Base-by-base conservation (phyloP, 1,140 invertebrate genomes). In the Leucophenga varia region DNA sequence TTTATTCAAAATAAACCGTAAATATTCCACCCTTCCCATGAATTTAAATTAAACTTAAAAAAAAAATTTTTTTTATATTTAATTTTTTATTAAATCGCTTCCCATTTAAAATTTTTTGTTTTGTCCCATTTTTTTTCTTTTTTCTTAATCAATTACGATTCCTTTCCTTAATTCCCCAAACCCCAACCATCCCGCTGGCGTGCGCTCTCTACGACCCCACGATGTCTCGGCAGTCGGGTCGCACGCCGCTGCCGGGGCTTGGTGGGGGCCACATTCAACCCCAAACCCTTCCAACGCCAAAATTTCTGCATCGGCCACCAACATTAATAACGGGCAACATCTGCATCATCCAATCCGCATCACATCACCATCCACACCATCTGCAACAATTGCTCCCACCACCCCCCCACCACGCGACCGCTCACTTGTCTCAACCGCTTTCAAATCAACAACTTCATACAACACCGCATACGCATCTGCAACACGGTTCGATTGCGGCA, bases 211-310 rank as follows among this genome's bases (percentile, higher is more conserved):
- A 75, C 72, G 73, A 75, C 72, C 73, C 72, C 73, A 75, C 72
- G 68, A 75, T 75, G 73, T 75, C 72, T 71, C 73, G 72, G 73
- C 73, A 75, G 69, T 72, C 69, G 73, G 70, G 73, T 75, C 73
- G 67, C 73, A 75, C 73, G 70, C 69, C 69, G 60, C 73, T 75
- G 73, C 73, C 73, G 73, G 72, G 73, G 65, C 73, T 60, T 75
- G 73, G 73, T 75, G 73, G 73, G 73, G 72, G 72, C 55, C 60
- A 45, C 73, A 75, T 72, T 64, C n/a, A n/a, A n/a, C n/a, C n/a
- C n/a, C n/a, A n/a, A 32, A 45, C n/a, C n/a, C n/a, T n/a, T n/a
- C n/a, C n/a, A n/a, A n/a, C n/a, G n/a, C 45, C 61, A 60, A 30
- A 61, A 64, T 32, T 61, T 65, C 25, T 51, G 4, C 57, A 63